These are phyloP conservation scores for Hemichromis elongatus DNA, from an alignment of 2,113 vertebrate species.

Conservation along the genomic window DNA sequence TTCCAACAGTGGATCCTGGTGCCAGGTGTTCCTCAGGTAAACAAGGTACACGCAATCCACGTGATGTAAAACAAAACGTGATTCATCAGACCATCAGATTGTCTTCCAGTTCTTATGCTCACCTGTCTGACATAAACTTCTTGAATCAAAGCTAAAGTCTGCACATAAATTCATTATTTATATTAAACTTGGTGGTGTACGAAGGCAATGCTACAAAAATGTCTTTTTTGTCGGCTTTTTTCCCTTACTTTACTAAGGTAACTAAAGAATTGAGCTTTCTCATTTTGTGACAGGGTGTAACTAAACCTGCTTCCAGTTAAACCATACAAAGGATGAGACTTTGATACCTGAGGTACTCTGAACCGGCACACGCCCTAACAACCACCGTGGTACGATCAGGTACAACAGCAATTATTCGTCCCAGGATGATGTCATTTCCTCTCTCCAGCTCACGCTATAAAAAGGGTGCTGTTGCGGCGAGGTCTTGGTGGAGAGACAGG, in stretches of 20 bases:
- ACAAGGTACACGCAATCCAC: fast-evolving
- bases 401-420: not conserved
- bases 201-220: not conserved
- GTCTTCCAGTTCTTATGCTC: not conserved
- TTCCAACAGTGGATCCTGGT: not conserved
- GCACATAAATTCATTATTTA: no score
- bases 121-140: fast-evolving
- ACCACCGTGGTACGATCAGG: not conserved
- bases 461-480: constrained; percentile 33
- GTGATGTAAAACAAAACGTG: not conserved
- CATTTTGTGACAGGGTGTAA: no score
- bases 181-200: not conserved
- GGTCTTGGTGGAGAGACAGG: constrained; percentile 16
- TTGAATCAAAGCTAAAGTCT: not conserved
- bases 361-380: constrained; percentile 22
- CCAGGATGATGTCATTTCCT: constrained; percentile 70
- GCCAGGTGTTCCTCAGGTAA: not conserved
- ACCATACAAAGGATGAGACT: not conserved
- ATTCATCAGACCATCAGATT: not conserved
- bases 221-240: not conserved
- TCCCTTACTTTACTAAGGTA: not conserved
- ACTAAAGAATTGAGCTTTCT: not conserved
- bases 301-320: not conserved
- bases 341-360: not conserved
- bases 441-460: constrained; percentile 38